Base-by-base conservation (phyloP, 2,888 invertebrate genomes). In the Leptinotarsa juncta region DNA sequence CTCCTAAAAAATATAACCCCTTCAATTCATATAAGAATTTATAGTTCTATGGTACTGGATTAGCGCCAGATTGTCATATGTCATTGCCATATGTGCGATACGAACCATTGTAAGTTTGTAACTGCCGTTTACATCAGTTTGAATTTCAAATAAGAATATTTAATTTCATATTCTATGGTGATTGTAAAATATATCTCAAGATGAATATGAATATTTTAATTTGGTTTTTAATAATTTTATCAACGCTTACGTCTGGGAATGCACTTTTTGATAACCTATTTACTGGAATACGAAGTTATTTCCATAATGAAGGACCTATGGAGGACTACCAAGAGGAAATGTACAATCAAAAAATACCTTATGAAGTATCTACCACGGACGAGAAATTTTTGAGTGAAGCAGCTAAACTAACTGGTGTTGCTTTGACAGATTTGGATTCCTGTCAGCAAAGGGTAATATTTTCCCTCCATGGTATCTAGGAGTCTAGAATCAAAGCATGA, bases 351-450 rank as follows among this genome's bases (percentile, higher is more conserved):
- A 83, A 78, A 78, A 84, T 90, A 26, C 89, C 89, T 5, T 91
- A 90, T 82, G 91, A 91, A 87, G 87, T 90, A n/a, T 86, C 88
- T 49, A 86, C 87, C 20, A 84, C 86, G 1, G 92, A 93, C 83
- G 91, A 92, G 79, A 91, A 91, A 79, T 93, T 93, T 81, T 87
- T 93, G n/a, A 88, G 89, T 69, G 91, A 91, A 84, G 92, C 92
- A 32, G 88, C 90, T 16, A 90, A 91, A 83, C 88, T 91, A 67
- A 90, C 90, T 2, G 90, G 91, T 15, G 88, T 91, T 72, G 88
- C 89, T 71, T 85, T 90, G 76, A 88, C 91, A 1, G 90, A 91
- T 3, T 84, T 93, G 68, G 92, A 92, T 85, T 88, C 89, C 14
- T 93, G 93, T 84, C 92, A 92, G 82, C 92, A 93, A 80, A 90